These are phyloP conservation scores for Daubentonia madagascariensis DNA, from an alignment of 2,113 vertebrate genomes.

Conservation along the genomic window DNA sequence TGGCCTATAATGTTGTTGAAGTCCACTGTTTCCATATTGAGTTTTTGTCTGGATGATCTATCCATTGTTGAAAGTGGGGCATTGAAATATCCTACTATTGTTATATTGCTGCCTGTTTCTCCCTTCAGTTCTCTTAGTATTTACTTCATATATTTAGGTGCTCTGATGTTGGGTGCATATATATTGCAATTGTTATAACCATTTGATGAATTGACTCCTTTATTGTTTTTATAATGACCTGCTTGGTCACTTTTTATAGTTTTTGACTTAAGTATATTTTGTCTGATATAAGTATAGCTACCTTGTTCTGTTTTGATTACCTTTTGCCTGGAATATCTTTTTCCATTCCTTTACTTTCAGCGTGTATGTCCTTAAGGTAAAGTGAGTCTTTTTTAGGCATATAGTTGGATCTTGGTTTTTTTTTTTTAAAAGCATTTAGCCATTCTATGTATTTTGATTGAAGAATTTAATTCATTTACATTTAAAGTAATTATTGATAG, in stretches of 20 bases:
- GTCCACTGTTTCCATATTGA: not conserved
- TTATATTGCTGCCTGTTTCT: not conserved
- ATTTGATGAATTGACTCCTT: not conserved
- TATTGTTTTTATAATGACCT: not conserved
- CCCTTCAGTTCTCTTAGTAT: not conserved
- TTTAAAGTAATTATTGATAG: not conserved
- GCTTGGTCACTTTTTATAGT: not conserved
- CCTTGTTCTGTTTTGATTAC: not conserved
- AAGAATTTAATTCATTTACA: not conserved
- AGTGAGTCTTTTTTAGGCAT: not conserved
- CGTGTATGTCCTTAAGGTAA: not conserved
- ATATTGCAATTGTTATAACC: not conserved
- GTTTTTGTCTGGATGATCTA: not conserved
- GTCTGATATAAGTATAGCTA: not conserved
- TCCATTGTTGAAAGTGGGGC: not conserved
- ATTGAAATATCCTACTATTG: not conserved
- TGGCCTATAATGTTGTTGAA: not conserved
- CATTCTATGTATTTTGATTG: not conserved
- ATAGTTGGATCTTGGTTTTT: not conserved
- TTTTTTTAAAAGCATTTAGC: not conserved
- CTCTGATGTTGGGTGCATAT: not conserved
- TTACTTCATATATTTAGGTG: not conserved
- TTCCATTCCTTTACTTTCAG: not conserved
- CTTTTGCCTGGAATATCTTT: not conserved
- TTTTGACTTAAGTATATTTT: not conserved